These are phyloP conservation scores for Osmerus eperlanus DNA, from an alignment of 2,113 vertebrate genomes.

Conservation along the genomic window DNA sequence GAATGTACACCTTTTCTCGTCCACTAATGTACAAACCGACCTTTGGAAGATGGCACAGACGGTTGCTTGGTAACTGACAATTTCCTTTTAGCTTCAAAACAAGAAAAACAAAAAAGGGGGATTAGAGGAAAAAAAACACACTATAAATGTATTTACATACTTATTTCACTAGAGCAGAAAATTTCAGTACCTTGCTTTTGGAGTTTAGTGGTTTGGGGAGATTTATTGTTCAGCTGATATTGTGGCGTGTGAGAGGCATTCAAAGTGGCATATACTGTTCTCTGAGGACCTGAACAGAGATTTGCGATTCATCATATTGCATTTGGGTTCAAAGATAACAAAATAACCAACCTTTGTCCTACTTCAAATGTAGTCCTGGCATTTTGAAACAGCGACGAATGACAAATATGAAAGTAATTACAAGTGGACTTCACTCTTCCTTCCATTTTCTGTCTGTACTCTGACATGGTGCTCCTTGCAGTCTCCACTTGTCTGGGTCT, in stretches of 20 bases:
- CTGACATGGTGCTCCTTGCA: slow-evolving; percentile 19
- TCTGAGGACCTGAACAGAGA: no score
- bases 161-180: not conserved
- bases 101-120: not conserved
- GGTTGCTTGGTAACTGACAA: not conserved
- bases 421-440: slow-evolving; percentile 21
- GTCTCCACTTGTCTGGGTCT: not conserved
- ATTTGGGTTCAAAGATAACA: no score
- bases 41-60: slow-evolving; percentile 25
- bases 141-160: not conserved
- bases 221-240: slow-evolving; percentile 27
- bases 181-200: slow-evolving; percentile 47
- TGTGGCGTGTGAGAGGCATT: not conserved
- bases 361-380: no score
- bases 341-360: no score
- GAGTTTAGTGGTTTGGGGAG: not conserved
- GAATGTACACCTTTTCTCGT: not conserved
- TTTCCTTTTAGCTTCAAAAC: slow-evolving; percentile 31
- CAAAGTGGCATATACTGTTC: not conserved
- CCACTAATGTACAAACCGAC: slow-evolving; percentile 24
- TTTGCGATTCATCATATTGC: no score
- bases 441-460: slow-evolving; percentile 42
- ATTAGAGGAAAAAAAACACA: not conserved
- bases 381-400: no score
- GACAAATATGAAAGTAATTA: slow-evolving; percentile 14